Base-by-base conservation (phyloP, 2,888 invertebrate species). In the Ophion obscuratus region DNA sequence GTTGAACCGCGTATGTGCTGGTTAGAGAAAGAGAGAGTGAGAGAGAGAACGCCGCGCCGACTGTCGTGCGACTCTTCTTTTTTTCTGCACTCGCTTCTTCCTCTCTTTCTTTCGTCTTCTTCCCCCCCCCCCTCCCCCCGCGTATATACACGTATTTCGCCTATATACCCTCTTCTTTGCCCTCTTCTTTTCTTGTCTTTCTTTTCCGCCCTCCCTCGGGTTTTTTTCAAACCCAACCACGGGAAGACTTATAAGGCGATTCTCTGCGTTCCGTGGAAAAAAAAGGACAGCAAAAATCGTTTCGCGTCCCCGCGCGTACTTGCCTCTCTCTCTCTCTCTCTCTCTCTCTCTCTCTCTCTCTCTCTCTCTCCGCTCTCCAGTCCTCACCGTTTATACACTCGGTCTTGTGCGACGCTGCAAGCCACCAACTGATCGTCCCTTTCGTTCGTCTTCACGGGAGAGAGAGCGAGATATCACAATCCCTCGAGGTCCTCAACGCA, bases 181-280 rank as follows among this genome's bases (percentile, higher is more conserved):
- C 62, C 44, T 62, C 62, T 71, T 84, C 79, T 82, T 68, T 85
- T 80, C 74, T 81, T 83, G 64, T 81, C 81, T 82, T 80, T 79
- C 79, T 81, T 84, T 74, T 75, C 80, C 83, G 70, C 64, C 64
- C 74, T 47, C 61, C 62, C 66, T 82, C 76, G 67, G 83, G 83
- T 88, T 89, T 89, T 90, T 91, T 89, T 89, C 47, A 47, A 89
- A 83, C 77, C 84, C 81, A 86, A 88, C 84, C 89, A 88, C 89
- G 88, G 86, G 91, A 90, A 89, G 91, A 91, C 93, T 92, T 93
- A 93, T 93, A 93, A 93, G 93, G 93, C 92, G 91, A 93, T 92
- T 92, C 92, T 87, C 90, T 89, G 91, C 92, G 93, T 92, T 92
- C 92, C 90, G 90, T n/a, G 59, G 88, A 90, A 91, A 92, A 92